Conservation (phyloP, 2,888 invertebrate species). For the Agrilus mali region DNA sequence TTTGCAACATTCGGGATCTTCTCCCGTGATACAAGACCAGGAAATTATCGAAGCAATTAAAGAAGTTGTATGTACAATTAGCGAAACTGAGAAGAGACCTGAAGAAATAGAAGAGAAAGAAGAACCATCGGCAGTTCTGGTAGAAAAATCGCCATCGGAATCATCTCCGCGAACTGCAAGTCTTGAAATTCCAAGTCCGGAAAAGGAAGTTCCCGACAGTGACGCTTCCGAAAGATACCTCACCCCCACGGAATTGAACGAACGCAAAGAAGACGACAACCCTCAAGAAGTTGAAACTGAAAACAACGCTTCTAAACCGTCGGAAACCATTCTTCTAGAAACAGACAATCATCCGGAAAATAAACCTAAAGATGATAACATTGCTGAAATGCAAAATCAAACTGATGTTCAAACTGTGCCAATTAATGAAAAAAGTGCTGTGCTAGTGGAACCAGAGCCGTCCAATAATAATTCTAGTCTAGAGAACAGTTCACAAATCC, state of each 20-base stretch:
- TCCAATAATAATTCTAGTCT: slow-evolving; percentile 34
- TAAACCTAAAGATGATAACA: slow-evolving; percentile 22
- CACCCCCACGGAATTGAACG: slow-evolving; percentile 51
- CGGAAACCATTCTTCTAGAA: not conserved
- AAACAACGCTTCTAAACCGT: slow-evolving; percentile 2
- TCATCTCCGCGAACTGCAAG: slow-evolving; percentile 12
- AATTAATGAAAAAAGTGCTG: slow-evolving; percentile 33
- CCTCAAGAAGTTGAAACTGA: slow-evolving; percentile 10
- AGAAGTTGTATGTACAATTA: slow-evolving; percentile 38
- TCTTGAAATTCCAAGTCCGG: slow-evolving; percentile 29
- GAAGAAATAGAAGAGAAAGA: slow-evolving; percentile 12
- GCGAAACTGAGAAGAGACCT: slow-evolving; percentile 28
- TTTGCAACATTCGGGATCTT: slow-evolving; percentile 19
- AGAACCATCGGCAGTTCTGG: slow-evolving; percentile 11
- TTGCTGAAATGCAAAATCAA: slow-evolving; percentile 25
- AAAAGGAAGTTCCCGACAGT: slow-evolving; percentile 50
- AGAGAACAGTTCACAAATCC: slow-evolving; percentile 5
- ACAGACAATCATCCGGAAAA: slow-evolving; percentile 5
- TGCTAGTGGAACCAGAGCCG: slow-evolving; percentile 37
- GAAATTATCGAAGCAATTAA: slow-evolving; percentile 40
- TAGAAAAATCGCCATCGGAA: slow-evolving; percentile 8
- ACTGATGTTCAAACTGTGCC: slow-evolving; percentile 18
- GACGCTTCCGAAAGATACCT: slow-evolving; percentile 57
- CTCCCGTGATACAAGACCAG: slow-evolving; percentile 37
- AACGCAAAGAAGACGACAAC: slow-evolving; percentile 27